Evolutionary conservation across 2,797 vertebrate species (phyloP).

Genomic region (Zenarchopterus dispar): DNA sequence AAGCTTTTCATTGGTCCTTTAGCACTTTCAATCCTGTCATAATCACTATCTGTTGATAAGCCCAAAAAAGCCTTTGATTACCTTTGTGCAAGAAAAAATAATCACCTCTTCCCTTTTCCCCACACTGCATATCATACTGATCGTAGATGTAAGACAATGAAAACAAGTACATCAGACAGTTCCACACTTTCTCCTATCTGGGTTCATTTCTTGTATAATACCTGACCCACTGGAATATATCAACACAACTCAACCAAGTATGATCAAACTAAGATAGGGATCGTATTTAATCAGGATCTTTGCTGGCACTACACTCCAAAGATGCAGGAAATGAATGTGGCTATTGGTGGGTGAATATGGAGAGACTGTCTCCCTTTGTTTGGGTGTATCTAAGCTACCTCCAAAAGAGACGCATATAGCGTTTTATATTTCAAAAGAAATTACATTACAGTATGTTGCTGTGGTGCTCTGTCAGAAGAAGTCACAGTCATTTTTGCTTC

Average conservation of each 20-base stretch:
- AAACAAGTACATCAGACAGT: constrained; percentile 65
- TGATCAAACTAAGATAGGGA: constrained; percentile 69
- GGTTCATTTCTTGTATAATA: constrained; percentile 63
- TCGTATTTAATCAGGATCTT: constrained; percentile 73
- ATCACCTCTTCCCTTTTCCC: constrained; percentile 37
- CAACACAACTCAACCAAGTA: constrained; percentile 62
- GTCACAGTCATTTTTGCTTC: constrained; percentile 72
- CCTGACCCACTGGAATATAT: constrained; percentile 66
- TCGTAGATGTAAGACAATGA: constrained; percentile 52
- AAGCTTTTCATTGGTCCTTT: constrained; percentile 13
- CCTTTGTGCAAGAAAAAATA: constrained; percentile 44
- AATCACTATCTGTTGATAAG: constrained; percentile 43
- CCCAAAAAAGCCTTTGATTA: constrained; percentile 27
- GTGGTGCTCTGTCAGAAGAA: constrained; percentile 74
- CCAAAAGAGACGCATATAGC: constrained; percentile 71
- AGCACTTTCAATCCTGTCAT: constrained; percentile 41
- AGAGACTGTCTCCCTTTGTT: constrained; percentile 53
- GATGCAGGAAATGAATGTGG: constrained; percentile 37
- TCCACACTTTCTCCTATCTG: constrained; percentile 41
- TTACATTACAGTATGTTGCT: constrained; percentile 75
- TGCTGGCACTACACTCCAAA: constrained; percentile 42
- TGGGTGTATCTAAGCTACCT: constrained; percentile 66
- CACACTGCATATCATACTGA: constrained; percentile 28
- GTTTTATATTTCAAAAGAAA: constrained; percentile 84
- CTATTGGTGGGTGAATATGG: constrained; percentile 29